phyloP scores from a whole-genome alignment of 1,140 invertebrate species.

The Homalodisca vitripennis region DNA sequence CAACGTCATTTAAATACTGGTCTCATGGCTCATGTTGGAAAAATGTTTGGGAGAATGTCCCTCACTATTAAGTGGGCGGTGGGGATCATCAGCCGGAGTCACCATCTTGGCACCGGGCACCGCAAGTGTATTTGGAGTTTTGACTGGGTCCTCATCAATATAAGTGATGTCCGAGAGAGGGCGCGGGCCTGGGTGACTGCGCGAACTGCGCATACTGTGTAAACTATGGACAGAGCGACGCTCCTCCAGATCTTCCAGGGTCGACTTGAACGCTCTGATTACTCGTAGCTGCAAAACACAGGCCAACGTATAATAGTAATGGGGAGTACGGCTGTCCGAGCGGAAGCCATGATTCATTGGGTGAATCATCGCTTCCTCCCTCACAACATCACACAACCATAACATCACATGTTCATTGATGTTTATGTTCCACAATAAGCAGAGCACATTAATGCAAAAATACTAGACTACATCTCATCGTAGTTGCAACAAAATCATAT shows the following conservation, averaged over 20 bases:
- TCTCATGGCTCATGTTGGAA: constrained; percentile 68
- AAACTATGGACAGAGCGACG: constrained; percentile 96
- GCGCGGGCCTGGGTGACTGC: constrained; percentile 74
- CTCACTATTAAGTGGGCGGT: constrained; percentile 42
- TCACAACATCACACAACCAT: not conserved
- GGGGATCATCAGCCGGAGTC: constrained; percentile 44
- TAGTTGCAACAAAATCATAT: too few species aligned
- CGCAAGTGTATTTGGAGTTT: constrained; percentile 51
- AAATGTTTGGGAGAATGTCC: constrained; percentile 54
- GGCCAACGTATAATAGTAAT: constrained; percentile 43
- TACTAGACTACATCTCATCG: not conserved
- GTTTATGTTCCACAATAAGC: too few species aligned
- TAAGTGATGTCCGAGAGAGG: constrained; percentile 87
- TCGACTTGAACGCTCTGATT: constrained; percentile 99
- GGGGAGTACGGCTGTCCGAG: not conserved
- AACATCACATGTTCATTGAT: not conserved
- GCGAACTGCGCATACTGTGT: constrained; percentile 87
- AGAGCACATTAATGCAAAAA: not conserved
- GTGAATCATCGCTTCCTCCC: not conserved
- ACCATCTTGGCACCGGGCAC: constrained; percentile 45
- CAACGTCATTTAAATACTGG: constrained; percentile 58
- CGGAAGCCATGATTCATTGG: not conserved
- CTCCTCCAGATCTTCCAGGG: constrained; percentile 99
- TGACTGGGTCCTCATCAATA: constrained; percentile 83
- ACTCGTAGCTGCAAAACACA: constrained; percentile 96